A percentile compares a stretch with the other conserved stretches of the same genome.
Conservation (phyloP, 2,888 invertebrate species). For the Luperina testacea region DNA sequence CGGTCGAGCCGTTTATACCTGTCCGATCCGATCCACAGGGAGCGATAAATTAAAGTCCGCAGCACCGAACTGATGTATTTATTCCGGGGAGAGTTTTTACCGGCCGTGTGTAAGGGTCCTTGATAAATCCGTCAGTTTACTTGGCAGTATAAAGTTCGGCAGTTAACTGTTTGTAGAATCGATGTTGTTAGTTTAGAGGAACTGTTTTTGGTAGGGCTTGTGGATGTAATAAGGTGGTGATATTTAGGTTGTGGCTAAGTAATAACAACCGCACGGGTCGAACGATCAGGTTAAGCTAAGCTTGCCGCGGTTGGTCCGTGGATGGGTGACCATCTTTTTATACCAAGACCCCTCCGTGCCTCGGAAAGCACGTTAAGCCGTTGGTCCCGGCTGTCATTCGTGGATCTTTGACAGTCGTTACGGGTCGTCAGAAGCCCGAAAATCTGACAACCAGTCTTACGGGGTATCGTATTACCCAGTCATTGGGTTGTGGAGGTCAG, state of each 20-base stretch:
- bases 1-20: constrained; percentile 65
- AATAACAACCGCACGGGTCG: neutral
- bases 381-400: neutral
- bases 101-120: constrained; percentile 71
- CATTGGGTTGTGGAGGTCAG: no score
- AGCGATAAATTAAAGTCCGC: constrained; percentile 72
- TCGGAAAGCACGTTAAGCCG: neutral
- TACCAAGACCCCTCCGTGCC: neutral
- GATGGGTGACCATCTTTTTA: neutral
- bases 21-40: constrained; percentile 69
- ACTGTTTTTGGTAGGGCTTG: constrained; percentile 20
- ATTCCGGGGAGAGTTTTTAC: constrained; percentile 74
- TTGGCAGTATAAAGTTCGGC: constrained; percentile 57
- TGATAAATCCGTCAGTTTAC: constrained; percentile 74
- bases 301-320: neutral
- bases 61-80: constrained; percentile 70
- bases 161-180: constrained; percentile 55
- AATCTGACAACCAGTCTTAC: neutral
- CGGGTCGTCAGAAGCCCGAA: neutral
- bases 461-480: no score
- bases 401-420: neutral
- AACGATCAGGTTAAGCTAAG: neutral
- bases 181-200: constrained; percentile 51
- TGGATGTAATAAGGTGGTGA: constrained; percentile 22
- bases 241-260: neutral